Evolutionary conservation across 30 jellyfish, hydroid and myxozoan genomes (phyloP), one percentile per base, ranked within the genome.

Genomic region (Rhopilema esculentum): DNA sequence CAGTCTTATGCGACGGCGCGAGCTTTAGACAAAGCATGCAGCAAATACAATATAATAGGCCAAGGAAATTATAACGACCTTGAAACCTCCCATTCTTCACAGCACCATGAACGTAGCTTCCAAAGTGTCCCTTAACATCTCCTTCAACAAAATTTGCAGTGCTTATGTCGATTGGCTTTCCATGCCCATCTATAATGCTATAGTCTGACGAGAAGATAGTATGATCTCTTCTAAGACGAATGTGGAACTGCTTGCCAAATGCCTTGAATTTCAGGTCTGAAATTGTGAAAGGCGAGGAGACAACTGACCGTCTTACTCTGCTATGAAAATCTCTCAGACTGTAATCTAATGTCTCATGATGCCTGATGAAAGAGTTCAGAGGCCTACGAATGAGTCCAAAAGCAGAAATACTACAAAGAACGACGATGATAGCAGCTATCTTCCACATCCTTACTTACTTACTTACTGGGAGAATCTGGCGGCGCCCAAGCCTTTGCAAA

Each of bases 1-100:
- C n/a, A 40, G 12, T 12, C 12, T 40, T 40, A 2, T 2, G 57
- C 12, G 12, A 40, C 12, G 9, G 57, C 12, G 57, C 57, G 57
- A 40, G 12, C 57, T 2, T 40, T 40, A 2, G 57, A 40, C 57
- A 40, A 40, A 40, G 57, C 57, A 40, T 40, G 57, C 57, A 2
- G 6, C 57, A 40, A 40, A 40, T 40, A n/a, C n/a, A 40, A 40
- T 40, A 40, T 40, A 40, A 40, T 40, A 40, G 57, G 57, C 57
- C 57, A 2, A 40, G 57, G 6, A 2, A 63, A 63, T 19, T 19
- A 4, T 1, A 32, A 2, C 81, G 33, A 27, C 98, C 98, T 75
- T 92, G 94, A 80, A 93, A 93, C 27, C 97, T 75, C 40, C 98
- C 98, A 25, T 85, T 85, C 82, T 70, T 77, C n/a, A 95, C 94